Percentiles rank a stretch among this genome's conserved stretches.
Conservation (phyloP, 2,797 vertebrate species). For the Apogon talboti region DNA sequence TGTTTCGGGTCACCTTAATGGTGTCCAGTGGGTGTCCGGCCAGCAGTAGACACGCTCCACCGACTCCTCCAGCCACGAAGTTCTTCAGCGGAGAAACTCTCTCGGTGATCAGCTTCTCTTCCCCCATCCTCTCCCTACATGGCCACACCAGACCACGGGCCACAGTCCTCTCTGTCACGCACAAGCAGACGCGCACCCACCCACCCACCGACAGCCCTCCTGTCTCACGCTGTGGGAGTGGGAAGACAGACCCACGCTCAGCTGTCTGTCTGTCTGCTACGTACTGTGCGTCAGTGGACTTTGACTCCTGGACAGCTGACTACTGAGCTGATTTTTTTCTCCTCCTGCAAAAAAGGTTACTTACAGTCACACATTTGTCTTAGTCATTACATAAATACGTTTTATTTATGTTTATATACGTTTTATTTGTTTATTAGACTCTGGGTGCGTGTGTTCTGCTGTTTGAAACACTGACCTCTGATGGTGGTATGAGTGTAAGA, state of each 20-base stretch:
- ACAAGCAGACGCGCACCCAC: not conserved
- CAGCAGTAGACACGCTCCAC: constrained; percentile 82
- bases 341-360: not conserved
- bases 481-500: not conserved
- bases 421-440: too few species aligned
- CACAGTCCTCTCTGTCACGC: not conserved
- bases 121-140: constrained; percentile 62
- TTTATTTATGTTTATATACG: too few species aligned
- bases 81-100: constrained; percentile 81
- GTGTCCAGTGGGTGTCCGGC: constrained; percentile 87
- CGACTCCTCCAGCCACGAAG: constrained; percentile 83
- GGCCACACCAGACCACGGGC: constrained; percentile 8
- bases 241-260: constrained; percentile 10
- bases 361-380: not conserved
- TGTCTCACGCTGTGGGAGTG: not conserved
- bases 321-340: not conserved
- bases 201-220: too few species aligned
- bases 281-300: constrained; percentile 11
- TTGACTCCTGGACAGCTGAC: not conserved
- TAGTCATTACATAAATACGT: too few species aligned
- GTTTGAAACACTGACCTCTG: constrained; percentile 12
- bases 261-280: constrained; percentile 32
- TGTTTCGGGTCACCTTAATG: constrained; percentile 79
- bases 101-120: constrained; percentile 21
- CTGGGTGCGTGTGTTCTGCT: too few species aligned